A percentile compares a stretch with the other conserved stretches of the same genome.
phyloP scores from a whole-genome alignment of 1,140 invertebrate species.

The Brachionus asplanchnoidis region DNA sequence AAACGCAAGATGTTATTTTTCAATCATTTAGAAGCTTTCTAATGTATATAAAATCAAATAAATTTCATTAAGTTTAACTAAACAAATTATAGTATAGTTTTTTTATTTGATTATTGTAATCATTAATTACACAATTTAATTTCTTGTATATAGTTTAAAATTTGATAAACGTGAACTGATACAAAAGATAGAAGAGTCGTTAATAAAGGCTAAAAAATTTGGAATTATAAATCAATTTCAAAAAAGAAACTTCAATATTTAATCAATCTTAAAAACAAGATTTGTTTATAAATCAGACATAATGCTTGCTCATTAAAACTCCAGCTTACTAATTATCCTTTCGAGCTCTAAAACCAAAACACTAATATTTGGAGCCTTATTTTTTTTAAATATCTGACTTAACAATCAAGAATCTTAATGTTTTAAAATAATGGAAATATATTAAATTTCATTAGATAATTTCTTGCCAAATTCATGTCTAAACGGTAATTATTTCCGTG shows the following conservation, averaged over 20 bases:
- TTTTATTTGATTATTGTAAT: too few species aligned
- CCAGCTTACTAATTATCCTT: neutral
- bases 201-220: neutral
- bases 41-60: too few species aligned
- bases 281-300: neutral
- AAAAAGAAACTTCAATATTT: neutral
- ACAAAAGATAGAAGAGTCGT: neutral
- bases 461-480: neutral
- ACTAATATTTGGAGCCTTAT: neutral
- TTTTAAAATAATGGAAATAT: neutral
- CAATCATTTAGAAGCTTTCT: too few species aligned
- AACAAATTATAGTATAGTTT: too few species aligned
- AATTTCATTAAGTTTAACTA: too few species aligned
- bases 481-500: conserved; percentile 30
- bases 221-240: neutral
- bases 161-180: neutral
- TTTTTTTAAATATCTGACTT: neutral
- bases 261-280: neutral
- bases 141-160: neutral
- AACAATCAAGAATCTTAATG: neutral
- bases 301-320: neutral
- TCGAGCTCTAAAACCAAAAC: neutral
- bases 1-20: too few species aligned
- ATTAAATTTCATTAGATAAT: conserved; percentile 2
- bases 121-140: too few species aligned